phyloP scores from a whole-genome alignment of 1,140 invertebrate species.

The Atta colombica region DNA sequence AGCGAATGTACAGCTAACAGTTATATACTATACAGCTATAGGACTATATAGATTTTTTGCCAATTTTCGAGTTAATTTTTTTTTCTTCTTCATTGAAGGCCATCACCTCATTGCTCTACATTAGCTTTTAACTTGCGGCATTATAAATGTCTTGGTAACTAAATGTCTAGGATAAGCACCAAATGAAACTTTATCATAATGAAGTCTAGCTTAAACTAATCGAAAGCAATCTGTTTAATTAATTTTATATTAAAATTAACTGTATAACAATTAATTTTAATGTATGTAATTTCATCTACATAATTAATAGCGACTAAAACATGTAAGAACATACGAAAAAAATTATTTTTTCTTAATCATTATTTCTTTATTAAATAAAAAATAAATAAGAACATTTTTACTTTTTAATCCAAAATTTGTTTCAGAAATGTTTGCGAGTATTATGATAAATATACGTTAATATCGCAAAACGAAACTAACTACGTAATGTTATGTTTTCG shows the following conservation, averaged over 20 bases:
- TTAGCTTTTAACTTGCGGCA: neutral
- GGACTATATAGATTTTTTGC: neutral
- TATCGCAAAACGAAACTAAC: neutral
- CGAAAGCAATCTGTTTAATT: neutral
- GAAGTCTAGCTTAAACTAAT: neutral
- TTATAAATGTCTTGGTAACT: conserved; percentile 6
- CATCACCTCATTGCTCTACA: neutral
- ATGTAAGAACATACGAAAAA: neutral
- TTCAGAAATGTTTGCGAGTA: neutral
- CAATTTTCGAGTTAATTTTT: neutral
- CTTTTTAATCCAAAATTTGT: neutral
- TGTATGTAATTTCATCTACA: neutral
- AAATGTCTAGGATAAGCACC: no score
- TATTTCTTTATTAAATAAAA: neutral
- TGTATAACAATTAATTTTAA: no score
- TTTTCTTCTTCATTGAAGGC: neutral
- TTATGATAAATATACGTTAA: neutral
- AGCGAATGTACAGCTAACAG: neutral
- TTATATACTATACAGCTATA: neutral
- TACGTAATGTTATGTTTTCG: neutral
- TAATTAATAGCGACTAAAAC: neutral
- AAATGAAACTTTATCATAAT: neutral
- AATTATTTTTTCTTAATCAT: neutral
- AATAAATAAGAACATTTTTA: neutral
- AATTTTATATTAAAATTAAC: neutral